A percentile compares a stretch with the other conserved stretches of the same genome.
These are phyloP conservation scores for Trichechus manatus DNA, from an alignment of 2,113 vertebrate species.

Conservation along the genomic window DNA sequence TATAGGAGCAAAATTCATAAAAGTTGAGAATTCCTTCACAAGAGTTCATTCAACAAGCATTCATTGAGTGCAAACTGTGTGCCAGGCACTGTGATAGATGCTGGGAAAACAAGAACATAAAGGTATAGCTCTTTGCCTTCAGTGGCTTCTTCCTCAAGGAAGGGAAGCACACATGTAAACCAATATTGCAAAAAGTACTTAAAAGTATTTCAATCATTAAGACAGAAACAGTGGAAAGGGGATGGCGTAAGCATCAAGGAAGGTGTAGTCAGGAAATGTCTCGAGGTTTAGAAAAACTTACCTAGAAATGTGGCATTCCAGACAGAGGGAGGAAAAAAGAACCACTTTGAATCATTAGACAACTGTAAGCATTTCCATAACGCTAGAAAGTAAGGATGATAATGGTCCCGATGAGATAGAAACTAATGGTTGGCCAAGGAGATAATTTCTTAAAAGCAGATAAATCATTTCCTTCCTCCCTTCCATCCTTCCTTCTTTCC, in stretches of 20 bases:
- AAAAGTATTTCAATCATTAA: background rate
- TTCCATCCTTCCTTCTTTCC: background rate
- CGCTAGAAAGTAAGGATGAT: background rate
- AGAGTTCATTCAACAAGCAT: background rate
- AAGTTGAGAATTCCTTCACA: background rate
- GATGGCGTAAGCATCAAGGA: background rate
- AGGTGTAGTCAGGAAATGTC: background rate
- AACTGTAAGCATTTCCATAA: background rate
- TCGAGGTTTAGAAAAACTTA: background rate
- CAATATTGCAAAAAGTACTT: background rate
- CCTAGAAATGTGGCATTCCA: background rate
- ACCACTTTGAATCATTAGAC: background rate
- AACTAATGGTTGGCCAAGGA: background rate
- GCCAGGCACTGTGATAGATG: background rate
- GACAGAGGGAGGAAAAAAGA: background rate
- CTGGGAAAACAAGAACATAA: background rate
- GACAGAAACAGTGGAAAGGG: background rate
- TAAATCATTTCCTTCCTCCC: background rate
- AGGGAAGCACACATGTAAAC: background rate
- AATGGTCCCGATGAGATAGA: background rate
- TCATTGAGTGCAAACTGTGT: background rate
- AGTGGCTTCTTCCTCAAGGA: background rate
- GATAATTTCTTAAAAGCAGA: background rate
- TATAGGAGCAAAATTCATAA: background rate
- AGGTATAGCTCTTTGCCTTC: background rate